Evolutionary conservation across 2,888 invertebrate genomes (phyloP).

Genomic region (Celastrina argiolus): DNA sequence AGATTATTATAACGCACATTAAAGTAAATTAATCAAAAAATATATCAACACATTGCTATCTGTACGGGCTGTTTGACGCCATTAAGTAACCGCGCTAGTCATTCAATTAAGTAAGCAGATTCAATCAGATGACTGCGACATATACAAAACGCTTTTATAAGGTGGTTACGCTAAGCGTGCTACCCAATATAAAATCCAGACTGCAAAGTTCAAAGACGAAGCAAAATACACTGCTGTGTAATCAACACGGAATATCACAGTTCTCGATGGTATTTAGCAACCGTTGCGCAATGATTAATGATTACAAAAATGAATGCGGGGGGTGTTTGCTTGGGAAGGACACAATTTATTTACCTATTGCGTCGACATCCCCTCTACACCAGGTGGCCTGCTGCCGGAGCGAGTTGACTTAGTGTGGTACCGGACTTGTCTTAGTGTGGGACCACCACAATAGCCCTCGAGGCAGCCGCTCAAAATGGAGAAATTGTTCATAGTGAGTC

Average conservation of each 20-base stretch:
- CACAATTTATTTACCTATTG: conserved; percentile 71
- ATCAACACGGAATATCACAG: background rate
- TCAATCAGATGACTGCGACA: too few relatives aligned
- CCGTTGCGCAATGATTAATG: background rate
- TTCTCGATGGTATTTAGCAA: background rate
- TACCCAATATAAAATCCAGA: background rate
- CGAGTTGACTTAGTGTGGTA: conserved; percentile 56
- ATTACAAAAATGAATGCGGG: conserved; percentile 20
- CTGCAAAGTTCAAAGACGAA: background rate
- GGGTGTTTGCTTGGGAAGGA: conserved; percentile 32
- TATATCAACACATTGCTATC: too few relatives aligned
- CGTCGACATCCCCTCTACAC: conserved; percentile 57
- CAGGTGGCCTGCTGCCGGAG: conserved; percentile 47
- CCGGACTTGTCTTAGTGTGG: conserved; percentile 57
- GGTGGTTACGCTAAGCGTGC: too few relatives aligned
- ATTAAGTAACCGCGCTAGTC: too few relatives aligned
- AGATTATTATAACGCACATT: too few relatives aligned
- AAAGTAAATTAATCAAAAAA: too few relatives aligned
- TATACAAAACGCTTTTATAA: too few relatives aligned
- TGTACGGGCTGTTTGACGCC: too few relatives aligned
- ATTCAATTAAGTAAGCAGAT: too few relatives aligned
- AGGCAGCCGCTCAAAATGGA: conserved; percentile 45
- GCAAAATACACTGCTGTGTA: background rate
- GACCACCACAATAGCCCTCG: conserved; percentile 55
- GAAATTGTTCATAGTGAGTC: conserved; percentile 61